These are phyloP conservation scores for Drosophila melanosoma DNA, from an alignment of 2,888 invertebrate genomes.

Conservation along the genomic window DNA sequence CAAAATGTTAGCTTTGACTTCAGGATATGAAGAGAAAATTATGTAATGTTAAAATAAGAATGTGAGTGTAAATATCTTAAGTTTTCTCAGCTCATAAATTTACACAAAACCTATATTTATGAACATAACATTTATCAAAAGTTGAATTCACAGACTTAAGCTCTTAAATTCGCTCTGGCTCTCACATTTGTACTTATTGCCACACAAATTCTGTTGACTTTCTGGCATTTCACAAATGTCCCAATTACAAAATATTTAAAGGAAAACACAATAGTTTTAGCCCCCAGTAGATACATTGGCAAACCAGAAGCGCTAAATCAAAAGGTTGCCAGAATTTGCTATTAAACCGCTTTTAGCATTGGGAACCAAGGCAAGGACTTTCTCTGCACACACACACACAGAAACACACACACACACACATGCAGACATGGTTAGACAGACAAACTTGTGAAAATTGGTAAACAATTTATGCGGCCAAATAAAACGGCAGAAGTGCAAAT, in stretches of 20 bases:
- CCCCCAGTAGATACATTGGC: constrained; percentile 9
- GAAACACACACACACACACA: constrained; percentile 13
- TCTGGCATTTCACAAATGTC: constrained; percentile 38
- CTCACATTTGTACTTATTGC: background rate
- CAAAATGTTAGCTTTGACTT: no score
- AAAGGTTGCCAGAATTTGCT: constrained; percentile 49
- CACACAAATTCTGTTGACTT: constrained; percentile 14
- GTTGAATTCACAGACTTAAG: background rate
- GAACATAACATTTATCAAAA: background rate
- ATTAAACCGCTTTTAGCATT: constrained; percentile 66
- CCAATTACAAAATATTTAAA: constrained; percentile 52
- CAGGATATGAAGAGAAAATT: background rate
- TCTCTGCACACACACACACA: constrained; percentile 1
- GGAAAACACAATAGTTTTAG: constrained; percentile 6
- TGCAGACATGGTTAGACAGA: constrained; percentile 12
- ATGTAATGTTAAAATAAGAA: background rate
- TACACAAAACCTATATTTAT: background rate
- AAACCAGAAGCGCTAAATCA: constrained; percentile 56
- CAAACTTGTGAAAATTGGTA: constrained; percentile 77
- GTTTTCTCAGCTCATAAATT: background rate
- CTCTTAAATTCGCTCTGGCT: background rate
- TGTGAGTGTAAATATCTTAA: background rate
- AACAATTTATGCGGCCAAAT: constrained; percentile 81
- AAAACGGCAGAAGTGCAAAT: constrained; percentile 57
- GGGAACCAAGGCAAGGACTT: constrained; percentile 53